A percentile compares a stretch with the other conserved stretches of the same genome.
Evolutionary conservation across 1,140 invertebrate species (phyloP).

Genomic region (Leucophenga varia): DNA sequence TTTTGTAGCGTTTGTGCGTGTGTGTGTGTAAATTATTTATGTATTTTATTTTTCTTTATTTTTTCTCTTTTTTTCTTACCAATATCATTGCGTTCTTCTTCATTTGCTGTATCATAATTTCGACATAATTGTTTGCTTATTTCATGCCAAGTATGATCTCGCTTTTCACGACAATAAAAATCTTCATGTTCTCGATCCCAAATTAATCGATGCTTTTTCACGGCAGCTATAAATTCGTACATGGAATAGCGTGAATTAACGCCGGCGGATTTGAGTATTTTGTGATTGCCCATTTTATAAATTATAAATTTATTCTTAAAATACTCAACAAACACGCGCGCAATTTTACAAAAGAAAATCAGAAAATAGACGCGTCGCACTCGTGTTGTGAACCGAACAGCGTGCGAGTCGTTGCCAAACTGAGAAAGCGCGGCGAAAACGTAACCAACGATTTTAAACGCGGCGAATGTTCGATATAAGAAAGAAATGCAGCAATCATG

Average conservation of each 20-base stretch:
- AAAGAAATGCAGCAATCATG: no score
- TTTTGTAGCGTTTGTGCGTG: conserved; percentile 37
- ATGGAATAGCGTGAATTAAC: conserved; percentile 36
- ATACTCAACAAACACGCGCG: neutral
- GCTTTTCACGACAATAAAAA: conserved; percentile 37
- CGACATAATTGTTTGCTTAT: conserved; percentile 35
- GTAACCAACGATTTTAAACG: no score
- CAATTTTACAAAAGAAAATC: conserved; percentile 14
- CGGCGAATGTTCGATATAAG: no score
- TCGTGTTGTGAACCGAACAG: neutral
- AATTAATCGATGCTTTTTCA: conserved; percentile 29
- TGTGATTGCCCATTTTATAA: conserved; percentile 39
- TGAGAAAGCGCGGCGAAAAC: neutral
- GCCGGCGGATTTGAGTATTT: conserved; percentile 33
- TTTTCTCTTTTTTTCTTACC: no score
- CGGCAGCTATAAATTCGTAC: conserved; percentile 46
- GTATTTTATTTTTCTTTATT: no score
- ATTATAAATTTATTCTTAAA: no score
- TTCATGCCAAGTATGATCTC: conserved; percentile 38
- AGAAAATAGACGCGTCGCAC: neutral
- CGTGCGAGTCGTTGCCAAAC: neutral
- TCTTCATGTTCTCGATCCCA: conserved; percentile 36
- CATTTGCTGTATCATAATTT: conserved; percentile 24
- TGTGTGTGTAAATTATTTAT: no score
- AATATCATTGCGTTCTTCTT: conserved; percentile 32